Conservation (phyloP, 2,888 invertebrate genomes). For the Orthosia gracilis region DNA sequence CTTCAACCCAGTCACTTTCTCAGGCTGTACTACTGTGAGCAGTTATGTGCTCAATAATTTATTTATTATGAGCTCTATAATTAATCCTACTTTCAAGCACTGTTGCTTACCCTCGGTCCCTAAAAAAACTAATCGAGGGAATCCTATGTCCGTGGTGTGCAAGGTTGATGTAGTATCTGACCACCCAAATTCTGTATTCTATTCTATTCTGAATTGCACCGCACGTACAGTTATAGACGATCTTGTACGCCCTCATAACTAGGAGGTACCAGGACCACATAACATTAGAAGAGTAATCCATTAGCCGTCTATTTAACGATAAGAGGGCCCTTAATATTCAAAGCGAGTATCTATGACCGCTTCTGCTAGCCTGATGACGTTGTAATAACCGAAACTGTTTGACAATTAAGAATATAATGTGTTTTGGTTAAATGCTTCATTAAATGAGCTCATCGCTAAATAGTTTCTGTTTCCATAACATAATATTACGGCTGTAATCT, state of each 20-base stretch:
- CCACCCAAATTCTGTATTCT: not conserved
- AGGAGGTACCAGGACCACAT: slow-evolving; percentile 29
- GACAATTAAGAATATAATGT: slow-evolving; percentile 31
- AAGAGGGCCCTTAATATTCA: slow-evolving; percentile 36
- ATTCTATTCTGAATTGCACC: not conserved
- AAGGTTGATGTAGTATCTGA: not conserved
- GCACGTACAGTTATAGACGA: not conserved
- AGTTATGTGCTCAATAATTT: no score
- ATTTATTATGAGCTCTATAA: no score
- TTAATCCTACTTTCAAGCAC: no score
- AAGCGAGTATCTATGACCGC: not conserved
- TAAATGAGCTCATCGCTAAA: slow-evolving; percentile 26
- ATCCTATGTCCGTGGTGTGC: no score
- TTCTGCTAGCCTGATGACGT: slow-evolving; percentile 26
- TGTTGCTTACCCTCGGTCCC: not conserved
- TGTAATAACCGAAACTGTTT: slow-evolving; percentile 40
- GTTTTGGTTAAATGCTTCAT: slow-evolving; percentile 41
- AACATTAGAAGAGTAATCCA: slow-evolving; percentile 26
- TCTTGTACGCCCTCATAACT: slow-evolving; percentile 6
- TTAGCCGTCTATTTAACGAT: slow-evolving; percentile 18
- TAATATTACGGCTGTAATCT: no score
- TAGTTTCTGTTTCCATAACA: slow-evolving; percentile 2
- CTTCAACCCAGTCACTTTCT: no score
- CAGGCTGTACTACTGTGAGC: no score
- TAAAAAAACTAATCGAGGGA: no score